A percentile compares a stretch with the other conserved stretches of the same genome.
Evolutionary conservation across 2,797 vertebrate genomes (phyloP).

Genomic region (Paramormyrops hopkinsi): DNA sequence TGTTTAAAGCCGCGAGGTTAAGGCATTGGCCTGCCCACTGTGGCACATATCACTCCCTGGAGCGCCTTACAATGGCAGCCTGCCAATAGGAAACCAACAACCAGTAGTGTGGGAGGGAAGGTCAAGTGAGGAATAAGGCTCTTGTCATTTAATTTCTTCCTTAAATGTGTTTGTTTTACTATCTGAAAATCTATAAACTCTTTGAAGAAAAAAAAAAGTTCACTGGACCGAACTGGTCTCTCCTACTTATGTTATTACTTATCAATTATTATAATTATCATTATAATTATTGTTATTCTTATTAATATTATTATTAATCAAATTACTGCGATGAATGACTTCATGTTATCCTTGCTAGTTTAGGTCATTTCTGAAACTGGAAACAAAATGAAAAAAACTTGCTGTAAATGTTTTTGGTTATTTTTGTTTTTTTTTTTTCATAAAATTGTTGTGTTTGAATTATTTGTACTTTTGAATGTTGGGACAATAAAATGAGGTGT

Average conservation of each 20-base stretch:
- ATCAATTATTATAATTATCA: constrained; percentile 75
- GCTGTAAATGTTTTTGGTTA: constrained; percentile 87
- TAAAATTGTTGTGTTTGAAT: constrained; percentile 99
- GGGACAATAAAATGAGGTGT: constrained; percentile 99
- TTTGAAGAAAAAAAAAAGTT: constrained; percentile 82
- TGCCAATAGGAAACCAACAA: constrained; percentile 74
- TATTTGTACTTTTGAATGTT: constrained; percentile 99
- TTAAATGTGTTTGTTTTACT: constrained; percentile 93
- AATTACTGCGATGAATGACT: constrained; percentile 96
- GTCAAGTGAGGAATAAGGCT: constrained; percentile 91
- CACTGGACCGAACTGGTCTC: constrained; percentile 91
- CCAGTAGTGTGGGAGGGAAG: constrained; percentile 79
- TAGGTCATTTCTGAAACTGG: constrained; percentile 99
- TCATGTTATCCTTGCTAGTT: constrained; percentile 99
- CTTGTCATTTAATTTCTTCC: constrained; percentile 89
- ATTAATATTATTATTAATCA: constrained; percentile 75
- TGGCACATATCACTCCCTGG: constrained; percentile 73
- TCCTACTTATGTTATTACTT: constrained; percentile 89
- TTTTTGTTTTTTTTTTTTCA: constrained; percentile 79
- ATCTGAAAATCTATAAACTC: constrained; percentile 83
- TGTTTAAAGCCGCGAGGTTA: constrained; percentile 65
- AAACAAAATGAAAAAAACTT: constrained; percentile 83
- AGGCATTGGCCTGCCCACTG: constrained; percentile 60
- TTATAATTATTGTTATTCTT: constrained; percentile 72
- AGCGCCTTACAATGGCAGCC: constrained; percentile 84